Evolutionary conservation across 1,140 invertebrate genomes (phyloP), one percentile per base, ranked within the genome.

Genomic region (Halesus radiatus): DNA sequence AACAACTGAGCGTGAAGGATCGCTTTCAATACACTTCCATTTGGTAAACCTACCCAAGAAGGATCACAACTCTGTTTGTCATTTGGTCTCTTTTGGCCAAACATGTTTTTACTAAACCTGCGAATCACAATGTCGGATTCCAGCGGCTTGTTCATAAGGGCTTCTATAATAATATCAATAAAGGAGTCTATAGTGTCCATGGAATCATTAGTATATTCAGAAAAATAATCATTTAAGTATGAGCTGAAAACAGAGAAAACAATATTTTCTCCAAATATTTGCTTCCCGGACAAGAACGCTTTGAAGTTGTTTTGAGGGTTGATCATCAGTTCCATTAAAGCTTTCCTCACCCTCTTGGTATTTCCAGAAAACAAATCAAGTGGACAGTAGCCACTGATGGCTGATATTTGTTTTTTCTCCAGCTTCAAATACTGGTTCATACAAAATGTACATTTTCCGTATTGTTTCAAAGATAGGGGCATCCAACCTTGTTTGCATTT

Each of bases 401-500:
- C 76, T 50, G 85, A 74, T 53, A 93, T 91, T 81, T 88, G 85
- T 45, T 87, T 87, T 13, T 89, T 88, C 76, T 90, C 85, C 23
- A 93, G 81, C 90, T 95, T 95, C 60, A 92, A 86, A 87, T 91
- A 93, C 84, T 95, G 94, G 84, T 93, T 94, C 29, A 94, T 86
- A 85, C 94, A 95, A 84, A 92, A 95, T 56, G 92, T 91, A 85
- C 94, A 95, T 85, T 91, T 92, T 18, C 89, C 86, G 81, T 90
- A 87, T 29, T 84, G 81, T 74, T 84, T 86, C 37, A 93, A 90
- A 70, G 72, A 84, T 20, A 87, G 80, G 23, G 89, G 88, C 53
- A 93, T 85, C 86, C 92, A 94, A 18, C 94, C 94, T 88, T 95
- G 93, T 84, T 95, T 95, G 8, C 94, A 93, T 88, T 95, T 95